Percentiles rank a stretch among this genome's conserved stretches.
phyloP scores from a whole-genome alignment of 2,888 invertebrate species.

The Luperina nickerlii region DNA sequence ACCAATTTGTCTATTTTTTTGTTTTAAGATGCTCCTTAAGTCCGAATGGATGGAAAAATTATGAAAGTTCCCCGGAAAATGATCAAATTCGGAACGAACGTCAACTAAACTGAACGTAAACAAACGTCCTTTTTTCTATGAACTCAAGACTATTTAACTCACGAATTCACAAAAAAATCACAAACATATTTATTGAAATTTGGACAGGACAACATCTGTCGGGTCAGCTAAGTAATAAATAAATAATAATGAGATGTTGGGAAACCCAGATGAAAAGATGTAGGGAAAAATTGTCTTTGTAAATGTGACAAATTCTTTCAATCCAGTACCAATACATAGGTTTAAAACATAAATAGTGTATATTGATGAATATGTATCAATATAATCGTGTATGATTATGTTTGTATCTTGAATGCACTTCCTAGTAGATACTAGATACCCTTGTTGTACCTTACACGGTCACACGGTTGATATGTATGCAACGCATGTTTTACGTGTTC shows the following conservation, averaged over 20 bases:
- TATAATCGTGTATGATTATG: conserved; percentile 6
- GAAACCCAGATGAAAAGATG: neutral
- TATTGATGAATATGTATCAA: conserved; percentile 13
- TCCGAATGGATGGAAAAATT: neutral
- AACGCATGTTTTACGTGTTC: neutral
- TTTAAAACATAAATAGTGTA: neutral
- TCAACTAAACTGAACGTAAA: no score
- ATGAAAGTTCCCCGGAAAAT: neutral
- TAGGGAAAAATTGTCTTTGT: neutral
- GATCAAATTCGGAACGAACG: neutral
- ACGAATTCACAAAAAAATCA: neutral
- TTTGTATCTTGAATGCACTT: conserved; percentile 33
- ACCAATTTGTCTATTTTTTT: neutral
- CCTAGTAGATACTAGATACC: conserved; percentile 27
- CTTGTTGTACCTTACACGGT: conserved; percentile 8
- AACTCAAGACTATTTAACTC: neutral
- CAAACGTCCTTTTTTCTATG: neutral
- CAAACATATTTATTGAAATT: neutral
- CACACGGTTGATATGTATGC: neutral
- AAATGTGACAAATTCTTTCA: neutral
- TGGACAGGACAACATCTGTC: neutral
- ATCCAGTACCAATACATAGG: neutral
- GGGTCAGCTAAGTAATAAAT: neutral
- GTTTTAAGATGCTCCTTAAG: neutral
- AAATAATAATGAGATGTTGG: neutral